Percentiles rank a stretch among this genome's conserved stretches.
Evolutionary conservation across 2,797 vertebrate genomes (phyloP).

Genomic region (Tamandua tetradactyla): DNA sequence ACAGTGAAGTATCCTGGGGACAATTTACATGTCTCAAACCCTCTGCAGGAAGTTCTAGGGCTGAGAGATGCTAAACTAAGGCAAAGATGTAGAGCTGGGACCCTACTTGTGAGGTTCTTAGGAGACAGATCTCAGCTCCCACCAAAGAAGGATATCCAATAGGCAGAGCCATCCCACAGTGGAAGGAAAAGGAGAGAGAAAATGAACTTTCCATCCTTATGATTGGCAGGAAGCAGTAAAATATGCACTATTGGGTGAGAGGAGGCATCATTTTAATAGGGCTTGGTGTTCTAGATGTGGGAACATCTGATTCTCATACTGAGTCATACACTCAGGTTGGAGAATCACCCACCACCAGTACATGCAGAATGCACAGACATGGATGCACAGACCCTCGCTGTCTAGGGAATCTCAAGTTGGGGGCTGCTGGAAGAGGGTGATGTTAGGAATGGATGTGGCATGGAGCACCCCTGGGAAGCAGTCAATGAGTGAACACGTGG

Average conservation of each 20-base stretch:
- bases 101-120: no score
- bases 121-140: no score
- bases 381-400: not conserved
- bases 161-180: not conserved
- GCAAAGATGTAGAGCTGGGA: no score
- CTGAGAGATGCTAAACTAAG: not conserved
- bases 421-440: not conserved
- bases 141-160: not conserved
- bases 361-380: no score
- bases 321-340: not conserved
- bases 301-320: not conserved
- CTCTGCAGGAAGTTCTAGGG: not conserved
- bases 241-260: not conserved
- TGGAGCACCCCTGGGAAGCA: not conserved
- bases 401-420: not conserved
- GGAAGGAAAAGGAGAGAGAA: not conserved
- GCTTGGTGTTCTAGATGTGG: not conserved
- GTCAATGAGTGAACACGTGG: not conserved
- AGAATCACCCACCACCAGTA: not conserved
- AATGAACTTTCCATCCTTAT: not conserved
- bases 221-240: not conserved
- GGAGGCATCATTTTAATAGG: not conserved
- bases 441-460: not conserved
- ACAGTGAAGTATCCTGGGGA: not conserved
- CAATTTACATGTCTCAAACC: not conserved